Evolutionary conservation across 2,888 invertebrate species (phyloP).

Genomic region (Ariolimax columbianus): DNA sequence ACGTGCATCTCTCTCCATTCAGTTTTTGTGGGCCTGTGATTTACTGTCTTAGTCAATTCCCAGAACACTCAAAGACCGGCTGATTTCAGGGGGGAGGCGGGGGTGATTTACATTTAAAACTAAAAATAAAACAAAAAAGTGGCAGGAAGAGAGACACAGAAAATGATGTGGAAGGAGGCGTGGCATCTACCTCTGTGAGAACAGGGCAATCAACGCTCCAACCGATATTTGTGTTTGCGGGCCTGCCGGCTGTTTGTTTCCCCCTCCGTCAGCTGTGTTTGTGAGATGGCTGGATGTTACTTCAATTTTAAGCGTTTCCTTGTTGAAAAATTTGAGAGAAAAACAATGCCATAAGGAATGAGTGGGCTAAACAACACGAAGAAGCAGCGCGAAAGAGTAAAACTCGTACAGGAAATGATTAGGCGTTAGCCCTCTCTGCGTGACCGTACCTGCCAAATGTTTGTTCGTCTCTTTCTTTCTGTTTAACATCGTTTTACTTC

Average conservation of each 20-base stretch:
- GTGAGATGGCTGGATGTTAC: background rate
- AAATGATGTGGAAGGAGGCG: background rate
- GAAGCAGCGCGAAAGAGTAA: background rate
- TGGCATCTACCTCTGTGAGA: background rate
- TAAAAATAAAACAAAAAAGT: background rate
- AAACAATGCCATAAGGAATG: slow-evolving; percentile 4
- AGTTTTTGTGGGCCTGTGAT: slow-evolving; percentile 31
- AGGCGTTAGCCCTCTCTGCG: background rate
- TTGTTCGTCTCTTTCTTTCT: background rate
- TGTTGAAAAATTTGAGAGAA: background rate
- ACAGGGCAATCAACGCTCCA: background rate
- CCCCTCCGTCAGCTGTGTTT: slow-evolving; percentile 15
- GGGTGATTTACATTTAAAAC: background rate
- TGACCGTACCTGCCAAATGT: slow-evolving; percentile 25
- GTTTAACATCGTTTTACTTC: background rate
- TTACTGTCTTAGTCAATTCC: slow-evolving; percentile 14
- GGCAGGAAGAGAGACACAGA: background rate
- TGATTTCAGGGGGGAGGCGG: background rate
- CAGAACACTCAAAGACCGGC: background rate
- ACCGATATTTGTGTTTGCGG: background rate
- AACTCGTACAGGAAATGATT: slow-evolving; percentile 18
- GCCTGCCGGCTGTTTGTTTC: background rate
- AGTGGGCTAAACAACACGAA: background rate
- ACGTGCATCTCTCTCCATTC: background rate
- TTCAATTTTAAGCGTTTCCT: background rate